Base-by-base conservation (phyloP, 2,113 vertebrate species). In the Chrysochloris asiatica region DNA sequence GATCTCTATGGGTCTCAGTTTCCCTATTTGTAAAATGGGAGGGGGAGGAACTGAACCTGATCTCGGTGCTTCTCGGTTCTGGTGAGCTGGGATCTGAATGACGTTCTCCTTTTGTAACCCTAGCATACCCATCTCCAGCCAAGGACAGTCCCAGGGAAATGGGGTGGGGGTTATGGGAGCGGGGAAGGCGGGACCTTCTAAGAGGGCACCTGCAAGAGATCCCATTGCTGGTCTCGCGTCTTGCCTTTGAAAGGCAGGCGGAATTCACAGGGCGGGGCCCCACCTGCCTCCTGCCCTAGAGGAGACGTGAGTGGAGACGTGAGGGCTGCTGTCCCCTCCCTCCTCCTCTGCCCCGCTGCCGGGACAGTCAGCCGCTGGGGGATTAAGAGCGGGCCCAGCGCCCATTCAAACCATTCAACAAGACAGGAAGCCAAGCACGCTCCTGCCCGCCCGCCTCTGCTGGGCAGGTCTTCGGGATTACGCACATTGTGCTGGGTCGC, bases 341-440 rank as follows among this genome's bases (percentile, higher is more conserved):
- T 56, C 65, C 56, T 75, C 36, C n/a, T n/a, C 69, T 38, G 22
- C 47, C 30, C 28, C n/a, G 2, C 41, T 30, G 43, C 52, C 0
- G 33, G 84, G 85, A 92, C 73, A 91, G 77, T 84, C 81, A 89
- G 88, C 56, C 4, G 9, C 82, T 78, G 78, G 52, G 84, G 73
- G 92, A 93, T 96, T 95, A 95, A 77, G 72, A 69, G 17, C 9
- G 5, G 43, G 90, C 92, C 86, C 85, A 28, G 90, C 17, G 22
- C 93, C 77, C 72, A 94, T 95, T 95, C 81, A 91, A 89, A 48
- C 85, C 96, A 91, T 89, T 93, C 89, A 89, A 69, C 36, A n/a
- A 90, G 59, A 81, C 87, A 67, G 90, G 90, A 92, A 93, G 82
- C 88, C 84, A 84, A 91, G 90, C 26, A 12, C 9, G 16, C 79